Conservation (phyloP, 2,888 invertebrate species). For the Pyralis farinalis region DNA sequence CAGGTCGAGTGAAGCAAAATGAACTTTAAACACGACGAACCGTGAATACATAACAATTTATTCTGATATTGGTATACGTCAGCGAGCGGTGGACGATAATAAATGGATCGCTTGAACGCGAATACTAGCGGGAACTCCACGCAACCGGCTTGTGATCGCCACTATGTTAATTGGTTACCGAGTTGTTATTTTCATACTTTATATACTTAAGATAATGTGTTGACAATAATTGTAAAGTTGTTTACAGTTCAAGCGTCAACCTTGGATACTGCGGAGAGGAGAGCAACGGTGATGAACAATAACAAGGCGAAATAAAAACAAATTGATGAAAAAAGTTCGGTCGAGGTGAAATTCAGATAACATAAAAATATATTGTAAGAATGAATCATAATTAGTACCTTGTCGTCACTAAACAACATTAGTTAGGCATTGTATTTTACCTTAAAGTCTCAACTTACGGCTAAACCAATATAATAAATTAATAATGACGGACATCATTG, state of each 20-base stretch:
- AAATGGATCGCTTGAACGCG: conserved; percentile 75
- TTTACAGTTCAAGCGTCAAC: conserved; percentile 40
- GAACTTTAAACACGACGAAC: conserved; percentile 45
- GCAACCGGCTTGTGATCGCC: conserved; percentile 72
- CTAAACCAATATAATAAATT: too few species aligned
- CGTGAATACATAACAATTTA: conserved; percentile 44
- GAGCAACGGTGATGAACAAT: conserved; percentile 14
- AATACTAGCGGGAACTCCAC: conserved; percentile 77
- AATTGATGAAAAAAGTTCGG: not conserved
- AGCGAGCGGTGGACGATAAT: conserved; percentile 68
- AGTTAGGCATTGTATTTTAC: too few species aligned
- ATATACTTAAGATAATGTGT: conserved; percentile 30
- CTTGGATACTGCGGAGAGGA: conserved; percentile 9
- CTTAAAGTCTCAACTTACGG: too few species aligned
- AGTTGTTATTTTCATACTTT: conserved; percentile 55
- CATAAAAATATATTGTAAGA: not conserved
- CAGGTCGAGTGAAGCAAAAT: conserved; percentile 46
- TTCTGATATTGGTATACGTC: conserved; percentile 51
- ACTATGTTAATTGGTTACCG: conserved; percentile 63
- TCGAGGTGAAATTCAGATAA: not conserved
- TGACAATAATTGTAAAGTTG: conserved; percentile 39
- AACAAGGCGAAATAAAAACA: conserved; percentile 9
- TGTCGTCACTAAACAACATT: not conserved
- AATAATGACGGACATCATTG: too few species aligned
- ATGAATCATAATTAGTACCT: not conserved